Conservation (phyloP, 2,113 vertebrate species). For the Ptyas mucosa region DNA sequence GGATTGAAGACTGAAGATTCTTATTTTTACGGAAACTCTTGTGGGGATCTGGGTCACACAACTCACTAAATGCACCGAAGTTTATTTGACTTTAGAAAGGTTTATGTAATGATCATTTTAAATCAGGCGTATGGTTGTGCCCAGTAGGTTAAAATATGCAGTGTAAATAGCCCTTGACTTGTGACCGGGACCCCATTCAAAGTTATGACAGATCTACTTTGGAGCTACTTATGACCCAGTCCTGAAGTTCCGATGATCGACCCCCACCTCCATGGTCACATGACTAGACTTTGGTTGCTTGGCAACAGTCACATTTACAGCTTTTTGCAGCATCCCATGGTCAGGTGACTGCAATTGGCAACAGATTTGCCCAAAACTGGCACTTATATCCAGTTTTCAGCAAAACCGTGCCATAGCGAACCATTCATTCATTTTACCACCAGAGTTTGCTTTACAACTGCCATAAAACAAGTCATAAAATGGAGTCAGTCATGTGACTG, state of each 20-base stretch:
- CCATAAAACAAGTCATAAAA: not conserved
- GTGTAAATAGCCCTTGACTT: not conserved
- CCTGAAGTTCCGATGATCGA: not conserved
- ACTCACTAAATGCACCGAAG: not conserved
- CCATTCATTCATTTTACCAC: not conserved
- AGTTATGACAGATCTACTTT: not conserved
- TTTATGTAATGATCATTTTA: not conserved
- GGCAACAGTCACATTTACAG: not conserved
- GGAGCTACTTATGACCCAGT: not conserved
- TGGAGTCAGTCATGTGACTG: not conserved
- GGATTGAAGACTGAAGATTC: not conserved
- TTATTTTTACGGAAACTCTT: not conserved
- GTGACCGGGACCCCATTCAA: not conserved
- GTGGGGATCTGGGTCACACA: not conserved
- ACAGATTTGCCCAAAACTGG: not conserved
- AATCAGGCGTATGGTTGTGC: not conserved
- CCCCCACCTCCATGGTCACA: not conserved
- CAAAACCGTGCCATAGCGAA: not conserved
- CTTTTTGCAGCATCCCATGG: not conserved
- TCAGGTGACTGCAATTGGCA: not conserved
- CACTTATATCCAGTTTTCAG: not conserved
- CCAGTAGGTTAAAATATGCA: not conserved
- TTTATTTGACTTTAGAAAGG: not conserved
- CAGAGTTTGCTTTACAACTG: not conserved
- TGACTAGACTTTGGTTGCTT: not conserved